These are phyloP conservation scores for Spatulosminthurus flaviceps DNA, from an alignment of 2,888 invertebrate genomes.

Conservation along the genomic window DNA sequence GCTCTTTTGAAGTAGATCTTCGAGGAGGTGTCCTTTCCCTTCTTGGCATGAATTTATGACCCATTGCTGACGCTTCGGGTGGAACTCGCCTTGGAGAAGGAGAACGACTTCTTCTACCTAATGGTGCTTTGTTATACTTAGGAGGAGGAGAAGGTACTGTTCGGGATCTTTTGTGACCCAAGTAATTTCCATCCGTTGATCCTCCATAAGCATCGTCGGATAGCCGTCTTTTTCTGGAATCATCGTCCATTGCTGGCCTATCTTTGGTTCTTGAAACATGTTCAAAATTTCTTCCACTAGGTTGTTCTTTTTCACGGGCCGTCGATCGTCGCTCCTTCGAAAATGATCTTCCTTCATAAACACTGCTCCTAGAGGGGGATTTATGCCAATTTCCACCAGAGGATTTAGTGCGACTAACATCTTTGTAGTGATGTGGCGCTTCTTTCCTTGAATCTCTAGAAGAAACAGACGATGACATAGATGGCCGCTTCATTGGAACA, in stretches of 20 bases:
- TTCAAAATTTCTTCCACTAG: constrained; percentile 9
- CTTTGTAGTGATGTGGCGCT: constrained; percentile 33
- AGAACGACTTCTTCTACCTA: constrained; percentile 46
- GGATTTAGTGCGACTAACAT: constrained; percentile 28
- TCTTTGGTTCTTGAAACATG: constrained; percentile 34
- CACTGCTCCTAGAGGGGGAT: constrained; percentile 37
- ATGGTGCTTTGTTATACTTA: constrained; percentile 33
- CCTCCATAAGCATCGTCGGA: constrained; percentile 45
- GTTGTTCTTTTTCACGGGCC: constrained; percentile 39
- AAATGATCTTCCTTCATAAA: constrained; percentile 36
- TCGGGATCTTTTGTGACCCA: constrained; percentile 45
- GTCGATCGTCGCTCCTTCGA: constrained; percentile 26
- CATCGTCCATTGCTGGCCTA: constrained; percentile 38
- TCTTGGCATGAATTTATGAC: constrained; percentile 37
- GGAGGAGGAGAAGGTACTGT: constrained; percentile 48
- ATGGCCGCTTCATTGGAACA: constrained; percentile 27
- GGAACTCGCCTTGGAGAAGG: constrained; percentile 52
- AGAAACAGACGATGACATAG: constrained; percentile 43
- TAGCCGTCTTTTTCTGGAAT: constrained; percentile 45
- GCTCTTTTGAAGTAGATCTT: constrained; percentile 45
- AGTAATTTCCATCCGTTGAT: constrained; percentile 33
- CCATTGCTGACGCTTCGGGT: constrained; percentile 39
- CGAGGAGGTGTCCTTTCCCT: constrained; percentile 49
- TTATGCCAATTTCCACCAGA: constrained; percentile 35
- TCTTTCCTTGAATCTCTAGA: constrained; percentile 43